Evolutionary conservation across 2,888 invertebrate species (phyloP).

Genomic region (Chouioia cunea): DNA sequence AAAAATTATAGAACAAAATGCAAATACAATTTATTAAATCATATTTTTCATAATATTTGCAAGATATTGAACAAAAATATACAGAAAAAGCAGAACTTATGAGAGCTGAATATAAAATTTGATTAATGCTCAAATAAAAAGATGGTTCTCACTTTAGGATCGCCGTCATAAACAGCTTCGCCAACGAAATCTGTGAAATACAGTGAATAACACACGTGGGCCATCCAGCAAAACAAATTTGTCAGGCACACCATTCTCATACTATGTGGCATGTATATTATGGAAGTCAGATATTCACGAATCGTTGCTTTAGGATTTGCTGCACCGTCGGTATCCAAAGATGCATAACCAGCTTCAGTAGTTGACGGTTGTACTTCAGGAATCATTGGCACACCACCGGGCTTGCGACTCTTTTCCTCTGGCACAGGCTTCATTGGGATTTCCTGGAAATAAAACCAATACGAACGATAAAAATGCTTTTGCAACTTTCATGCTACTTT

Average conservation of each 20-base stretch:
- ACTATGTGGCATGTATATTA: slow-evolving; percentile 91
- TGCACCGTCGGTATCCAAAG: too few relatives aligned
- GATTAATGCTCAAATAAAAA: slow-evolving; percentile 17
- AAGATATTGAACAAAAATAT: not conserved
- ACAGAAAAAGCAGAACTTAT: slow-evolving; percentile 1
- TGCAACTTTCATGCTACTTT: too few relatives aligned
- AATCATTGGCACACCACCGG: slow-evolving; percentile 58
- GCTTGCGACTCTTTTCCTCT: slow-evolving; percentile 47
- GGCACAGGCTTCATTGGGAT: slow-evolving; percentile 54
- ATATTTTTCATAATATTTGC: slow-evolving; percentile 9
- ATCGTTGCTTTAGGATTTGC: slow-evolving; percentile 59
- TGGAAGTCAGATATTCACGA: slow-evolving; percentile 84
- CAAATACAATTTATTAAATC: slow-evolving; percentile 15
- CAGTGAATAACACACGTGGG: slow-evolving; percentile 94
- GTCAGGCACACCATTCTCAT: slow-evolving; percentile 89
- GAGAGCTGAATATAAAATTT: not conserved
- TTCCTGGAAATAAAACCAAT: slow-evolving; percentile 53
- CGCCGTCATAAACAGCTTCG: slow-evolving; percentile 88
- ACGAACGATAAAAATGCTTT: too few relatives aligned
- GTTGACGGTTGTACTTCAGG: slow-evolving; percentile 51
- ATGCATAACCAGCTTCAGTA: slow-evolving; percentile 11
- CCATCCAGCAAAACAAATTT: slow-evolving; percentile 98
- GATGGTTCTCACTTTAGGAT: slow-evolving; percentile 75
- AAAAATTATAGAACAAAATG: slow-evolving; percentile 56
- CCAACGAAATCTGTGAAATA: slow-evolving; percentile 98